phyloP scores from a whole-genome alignment of 2,797 vertebrate genomes.

The Stomatorhinus walkeri region DNA sequence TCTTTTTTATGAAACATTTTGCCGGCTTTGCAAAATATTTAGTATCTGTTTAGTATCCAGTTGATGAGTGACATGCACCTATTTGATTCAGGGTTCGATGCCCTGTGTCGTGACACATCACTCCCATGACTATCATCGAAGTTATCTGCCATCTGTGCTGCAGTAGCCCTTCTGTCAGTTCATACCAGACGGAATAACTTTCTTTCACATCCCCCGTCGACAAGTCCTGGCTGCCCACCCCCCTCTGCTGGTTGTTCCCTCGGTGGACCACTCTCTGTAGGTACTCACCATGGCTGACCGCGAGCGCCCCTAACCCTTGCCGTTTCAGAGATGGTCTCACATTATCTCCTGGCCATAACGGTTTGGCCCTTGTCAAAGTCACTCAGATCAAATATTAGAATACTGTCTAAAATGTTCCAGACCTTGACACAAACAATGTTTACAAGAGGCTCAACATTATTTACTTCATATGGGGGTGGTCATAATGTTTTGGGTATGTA shows the following conservation, averaged over 20 bases:
- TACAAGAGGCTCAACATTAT: neutral
- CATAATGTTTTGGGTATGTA: neutral
- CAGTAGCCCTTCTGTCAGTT: neutral
- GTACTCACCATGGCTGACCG: neutral
- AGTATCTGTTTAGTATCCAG: neutral
- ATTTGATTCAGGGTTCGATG: neutral
- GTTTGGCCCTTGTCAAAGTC: neutral
- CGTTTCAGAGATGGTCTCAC: neutral
- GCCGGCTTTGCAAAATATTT: neutral
- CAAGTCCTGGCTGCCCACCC: neutral
- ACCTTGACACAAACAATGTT: neutral
- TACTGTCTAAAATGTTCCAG: neutral
- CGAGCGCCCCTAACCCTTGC: neutral
- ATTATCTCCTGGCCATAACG: neutral
- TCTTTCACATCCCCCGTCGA: neutral
- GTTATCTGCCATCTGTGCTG: neutral
- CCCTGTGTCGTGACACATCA: neutral
- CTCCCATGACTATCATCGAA: neutral
- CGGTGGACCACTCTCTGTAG: neutral
- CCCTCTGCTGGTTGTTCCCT: neutral
- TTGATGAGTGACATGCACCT: neutral
- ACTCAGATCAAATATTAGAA: neutral
- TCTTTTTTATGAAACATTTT: neutral
- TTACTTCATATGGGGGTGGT: neutral
- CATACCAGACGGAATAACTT: neutral